Base-by-base conservation (phyloP, 2,888 invertebrate species). In the Drosophila helvetica region DNA sequence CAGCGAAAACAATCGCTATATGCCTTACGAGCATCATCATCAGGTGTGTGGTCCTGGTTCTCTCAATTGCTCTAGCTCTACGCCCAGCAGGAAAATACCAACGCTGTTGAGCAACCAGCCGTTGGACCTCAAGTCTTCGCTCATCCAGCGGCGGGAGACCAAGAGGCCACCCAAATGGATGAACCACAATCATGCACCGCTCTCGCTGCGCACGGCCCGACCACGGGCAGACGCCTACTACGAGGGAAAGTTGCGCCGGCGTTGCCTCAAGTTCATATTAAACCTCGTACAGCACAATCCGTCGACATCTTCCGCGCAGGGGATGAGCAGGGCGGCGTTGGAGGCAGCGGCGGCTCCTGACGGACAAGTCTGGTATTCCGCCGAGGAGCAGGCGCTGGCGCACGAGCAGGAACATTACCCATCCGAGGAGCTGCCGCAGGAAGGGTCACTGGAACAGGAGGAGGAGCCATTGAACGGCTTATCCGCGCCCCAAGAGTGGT, bases 311-410 rank as follows among this genome's bases (percentile, higher is more conserved):
- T 1, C 33, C 12, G 12, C 10, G 1, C 33, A 33, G 33, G 27
- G 2, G 8, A 8, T 2, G 7, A 27, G 27, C 27, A 8, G 27
- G 7, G 27, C 27, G 27, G 27, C 2, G 27, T 8, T 8, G 8
- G 30, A 30, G 3, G 10, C 30, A 10, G 30, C 3, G 12, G 38
- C 38, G 2, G 6, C 38, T n/a, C 5, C 72, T 5, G 8, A 45
- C 0, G 43, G 47, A 12, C 53, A 33, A 8, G n/a, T 7, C n/a
- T 38, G 38, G 38, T n/a, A 6, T 15, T 2, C n/a, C n/a, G 2
- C 6, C 38, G 38, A 54, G 42, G 75, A 65, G 54, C 55, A 22
- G 4, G 30, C 38, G 0, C 12, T 63, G 7, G 12, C 38, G 1
- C 18, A 19, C 45, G 15, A 59, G 12, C 19, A 15, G 8, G 47